phyloP scores from a whole-genome alignment of 2,113 vertebrate genomes.

The Porphyrio hochstetteri region DNA sequence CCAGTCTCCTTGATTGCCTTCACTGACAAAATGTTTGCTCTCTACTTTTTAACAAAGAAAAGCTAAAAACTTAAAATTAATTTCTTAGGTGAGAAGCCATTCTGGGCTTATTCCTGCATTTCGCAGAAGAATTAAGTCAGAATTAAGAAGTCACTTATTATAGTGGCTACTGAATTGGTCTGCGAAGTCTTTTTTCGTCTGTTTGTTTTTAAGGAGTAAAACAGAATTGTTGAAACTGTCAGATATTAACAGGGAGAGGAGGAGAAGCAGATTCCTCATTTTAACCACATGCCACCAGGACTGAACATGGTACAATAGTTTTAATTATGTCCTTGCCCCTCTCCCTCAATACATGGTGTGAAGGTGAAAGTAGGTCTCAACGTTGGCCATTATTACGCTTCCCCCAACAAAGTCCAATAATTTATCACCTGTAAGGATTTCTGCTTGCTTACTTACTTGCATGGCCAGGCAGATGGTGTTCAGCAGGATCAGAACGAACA shows the following conservation, averaged over 20 bases:
- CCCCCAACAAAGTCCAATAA: not conserved
- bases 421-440: not conserved
- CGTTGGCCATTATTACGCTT: not conserved
- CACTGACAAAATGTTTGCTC: not conserved
- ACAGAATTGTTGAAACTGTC: not conserved
- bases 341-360: not conserved
- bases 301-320: not conserved
- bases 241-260: not conserved
- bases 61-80: not conserved
- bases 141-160: not conserved
- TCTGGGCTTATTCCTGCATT: not conserved
- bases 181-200: not conserved
- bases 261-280: not conserved
- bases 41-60: not conserved
- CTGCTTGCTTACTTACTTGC: conserved; percentile 83
- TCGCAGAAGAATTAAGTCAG: not conserved
- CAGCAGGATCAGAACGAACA: conserved; percentile 98
- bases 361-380: not conserved
- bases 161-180: not conserved
- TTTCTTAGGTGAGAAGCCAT: not conserved
- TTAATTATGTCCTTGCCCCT: not conserved
- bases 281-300: not conserved
- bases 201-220: not conserved
- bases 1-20: not conserved
- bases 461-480: conserved; percentile 99